Base-by-base conservation (phyloP, 35 echinoderm and acorn worm species). In the Lytechinus variegatus region DNA sequence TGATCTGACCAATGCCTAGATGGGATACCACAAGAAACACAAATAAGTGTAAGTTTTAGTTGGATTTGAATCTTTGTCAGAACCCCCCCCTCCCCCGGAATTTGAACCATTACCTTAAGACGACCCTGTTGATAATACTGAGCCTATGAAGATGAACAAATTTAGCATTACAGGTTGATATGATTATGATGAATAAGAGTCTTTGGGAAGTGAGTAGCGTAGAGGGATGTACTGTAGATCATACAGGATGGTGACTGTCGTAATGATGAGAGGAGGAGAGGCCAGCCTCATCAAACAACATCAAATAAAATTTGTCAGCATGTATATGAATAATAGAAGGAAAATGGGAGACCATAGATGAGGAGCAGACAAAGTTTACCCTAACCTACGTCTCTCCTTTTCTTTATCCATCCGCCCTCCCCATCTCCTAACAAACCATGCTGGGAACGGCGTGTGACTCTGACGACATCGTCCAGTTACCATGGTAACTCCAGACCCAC, bases 401-500 rank as follows among this genome's bases (percentile, higher is more conserved):
- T 54, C 28, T 90, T 33, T 90, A 52, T 90, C 88, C 88, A 90
- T 90, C 88, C 88, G 33, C 88, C 88, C 14, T 21, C 88, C 28
- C 4, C 52, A 52, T 90, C 88, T 90, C 28, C 16, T 27, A 90
- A 54, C 88, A 54, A 54, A 54, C 88, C 88, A 90, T 90, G 28
- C 88, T 4, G 28, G 52, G 29, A 33, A 54, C 88, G 10, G 28
- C 88, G 0, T 54, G 55, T 27, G 29, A 33, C 92, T 93, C 92
- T 93, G 92, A 93, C 92, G 92, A 93, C 92, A 93, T 93, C 92
- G 53, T 28, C 53, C 54, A 28, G 92, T 93, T 93, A 28, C 92
- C 92, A 93, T 8, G 92, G 92, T 54, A 93, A 93, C 92, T 54
- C 52, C 54, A 93, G 92, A 93, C 92, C 92, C 53, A 93, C 92